Percentiles rank a stretch among this genome's conserved stretches.
phyloP scores from a whole-genome alignment of 1,140 invertebrate species.

The Nixonia krombeini region DNA sequence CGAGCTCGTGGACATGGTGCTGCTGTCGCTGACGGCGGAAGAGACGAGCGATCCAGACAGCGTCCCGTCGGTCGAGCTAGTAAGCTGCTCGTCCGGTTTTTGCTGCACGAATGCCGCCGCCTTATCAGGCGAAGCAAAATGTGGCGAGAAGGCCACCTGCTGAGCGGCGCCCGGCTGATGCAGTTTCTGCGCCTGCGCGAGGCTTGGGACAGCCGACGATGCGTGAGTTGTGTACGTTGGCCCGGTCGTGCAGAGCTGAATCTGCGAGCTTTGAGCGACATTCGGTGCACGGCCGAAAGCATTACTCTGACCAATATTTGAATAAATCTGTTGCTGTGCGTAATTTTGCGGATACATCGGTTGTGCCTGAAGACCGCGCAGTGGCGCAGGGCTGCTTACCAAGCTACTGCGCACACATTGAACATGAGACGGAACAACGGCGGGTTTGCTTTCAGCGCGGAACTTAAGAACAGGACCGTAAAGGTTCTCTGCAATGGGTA shows the following conservation, averaged over 20 bases:
- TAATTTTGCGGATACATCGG: constrained; percentile 57
- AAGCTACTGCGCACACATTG: constrained; percentile 47
- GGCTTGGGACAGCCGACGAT: constrained; percentile 36
- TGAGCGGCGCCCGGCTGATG: constrained; percentile 46
- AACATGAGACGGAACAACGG: constrained; percentile 29
- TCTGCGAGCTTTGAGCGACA: constrained; percentile 7
- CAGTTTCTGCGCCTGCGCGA: constrained; percentile 59
- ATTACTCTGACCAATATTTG: constrained; percentile 49
- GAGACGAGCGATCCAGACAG: constrained; percentile 63
- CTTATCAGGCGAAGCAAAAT: constrained; percentile 14
- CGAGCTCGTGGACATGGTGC: constrained; percentile 63
- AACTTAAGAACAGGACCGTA: constrained; percentile 69
- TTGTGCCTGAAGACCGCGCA: constrained; percentile 47
- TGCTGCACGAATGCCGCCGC: constrained; percentile 44
- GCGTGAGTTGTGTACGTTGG: constrained; percentile 62
- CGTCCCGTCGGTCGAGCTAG: constrained; percentile 58
- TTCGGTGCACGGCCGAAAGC: neutral
- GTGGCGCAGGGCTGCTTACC: constrained; percentile 43
- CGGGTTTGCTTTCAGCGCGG: constrained; percentile 51
- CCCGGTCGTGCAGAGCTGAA: constrained; percentile 31
- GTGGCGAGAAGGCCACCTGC: constrained; percentile 30
- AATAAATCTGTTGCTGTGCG: constrained; percentile 63
- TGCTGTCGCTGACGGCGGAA: constrained; percentile 63
- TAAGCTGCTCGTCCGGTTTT: constrained; percentile 55
- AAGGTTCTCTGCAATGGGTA: constrained; percentile 54